A percentile compares a stretch with the other conserved stretches of the same genome.
These are phyloP conservation scores for Botia almorhae DNA, from an alignment of 2,797 vertebrate genomes.

Conservation along the genomic window DNA sequence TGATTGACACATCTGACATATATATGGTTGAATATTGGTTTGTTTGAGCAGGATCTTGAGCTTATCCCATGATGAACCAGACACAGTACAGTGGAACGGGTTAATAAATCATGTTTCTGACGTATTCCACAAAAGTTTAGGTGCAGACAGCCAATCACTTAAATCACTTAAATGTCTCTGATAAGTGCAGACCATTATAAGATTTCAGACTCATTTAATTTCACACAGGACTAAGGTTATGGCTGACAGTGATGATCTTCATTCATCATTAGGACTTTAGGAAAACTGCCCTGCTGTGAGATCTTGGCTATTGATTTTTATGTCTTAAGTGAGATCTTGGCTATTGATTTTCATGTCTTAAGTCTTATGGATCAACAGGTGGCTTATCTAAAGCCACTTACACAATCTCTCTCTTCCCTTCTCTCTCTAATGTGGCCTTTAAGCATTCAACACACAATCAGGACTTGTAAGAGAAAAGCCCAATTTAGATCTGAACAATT, in stretches of 20 bases:
- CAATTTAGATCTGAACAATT: not conserved
- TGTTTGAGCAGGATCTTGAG: not conserved
- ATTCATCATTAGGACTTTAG: slow-evolving; percentile 5
- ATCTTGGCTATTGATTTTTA: slow-evolving; percentile 32
- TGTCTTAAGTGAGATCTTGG: not conserved
- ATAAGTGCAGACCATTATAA: slow-evolving; percentile 2
- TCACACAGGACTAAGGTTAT: not conserved
- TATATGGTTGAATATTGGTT: not conserved
- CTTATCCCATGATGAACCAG: slow-evolving; percentile 1
- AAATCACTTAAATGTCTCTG: not conserved
- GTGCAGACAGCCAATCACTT: not conserved
- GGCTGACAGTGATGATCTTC: not conserved
- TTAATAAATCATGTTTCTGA: slow-evolving; percentile 12
- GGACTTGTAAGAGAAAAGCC: not conserved
- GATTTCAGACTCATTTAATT: slow-evolving; percentile 25
- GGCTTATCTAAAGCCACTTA: not conserved
- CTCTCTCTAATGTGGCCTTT: not conserved
- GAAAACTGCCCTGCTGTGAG: slow-evolving; percentile 9
- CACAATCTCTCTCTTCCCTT: not conserved
- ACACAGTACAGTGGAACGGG: not conserved
- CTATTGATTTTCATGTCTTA: slow-evolving; percentile 24
- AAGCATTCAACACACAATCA: slow-evolving; percentile 21
- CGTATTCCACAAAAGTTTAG: slow-evolving; percentile 5
- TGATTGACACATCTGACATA: slow-evolving; percentile 1
- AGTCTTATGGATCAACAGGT: slow-evolving; percentile 22